Conservation (phyloP, 2,888 invertebrate species). For the Melanchra persicariae region DNA sequence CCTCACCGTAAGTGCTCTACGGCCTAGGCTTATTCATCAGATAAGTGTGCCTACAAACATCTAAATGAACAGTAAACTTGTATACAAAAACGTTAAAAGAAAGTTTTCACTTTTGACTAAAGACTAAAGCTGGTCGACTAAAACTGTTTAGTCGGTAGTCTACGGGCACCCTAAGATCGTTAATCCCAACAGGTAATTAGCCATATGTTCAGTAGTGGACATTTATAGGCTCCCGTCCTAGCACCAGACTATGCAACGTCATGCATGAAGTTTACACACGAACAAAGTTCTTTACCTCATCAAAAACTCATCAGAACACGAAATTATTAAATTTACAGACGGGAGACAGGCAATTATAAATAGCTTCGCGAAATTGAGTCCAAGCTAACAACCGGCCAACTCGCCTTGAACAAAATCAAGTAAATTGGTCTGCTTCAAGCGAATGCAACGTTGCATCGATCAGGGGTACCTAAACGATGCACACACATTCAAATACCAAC, state of each 20-base stretch:
- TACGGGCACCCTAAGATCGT: not conserved
- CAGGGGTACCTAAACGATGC: conserved; percentile 60
- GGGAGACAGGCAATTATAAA: conserved; percentile 65
- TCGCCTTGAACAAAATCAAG: conserved; percentile 80
- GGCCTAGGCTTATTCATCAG: not conserved
- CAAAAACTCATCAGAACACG: conserved; percentile 45
- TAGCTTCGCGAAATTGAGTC: conserved; percentile 64
- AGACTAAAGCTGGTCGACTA: not conserved
- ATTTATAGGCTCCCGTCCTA: not conserved
- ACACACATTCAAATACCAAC: conserved; percentile 58
- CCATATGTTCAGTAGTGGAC: not conserved
- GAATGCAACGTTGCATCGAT: conserved; percentile 82
- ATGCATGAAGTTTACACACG: conserved; percentile 19
- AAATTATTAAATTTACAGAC: conserved; percentile 41
- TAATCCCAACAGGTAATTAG: conserved; percentile 18
- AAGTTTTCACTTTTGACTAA: not conserved
- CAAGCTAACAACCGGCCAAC: conserved; percentile 62
- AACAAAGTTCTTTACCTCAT: conserved; percentile 36
- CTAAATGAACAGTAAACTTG: not conserved
- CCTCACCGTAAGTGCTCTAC: not conserved
- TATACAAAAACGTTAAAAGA: not conserved
- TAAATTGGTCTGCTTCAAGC: conserved; percentile 82
- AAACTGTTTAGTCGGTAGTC: not conserved
- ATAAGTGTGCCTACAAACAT: not conserved
- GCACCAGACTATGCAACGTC: conserved; percentile 1